Conservation (phyloP, 2,888 invertebrate genomes). For the Synanthedon andrenaeformis region DNA sequence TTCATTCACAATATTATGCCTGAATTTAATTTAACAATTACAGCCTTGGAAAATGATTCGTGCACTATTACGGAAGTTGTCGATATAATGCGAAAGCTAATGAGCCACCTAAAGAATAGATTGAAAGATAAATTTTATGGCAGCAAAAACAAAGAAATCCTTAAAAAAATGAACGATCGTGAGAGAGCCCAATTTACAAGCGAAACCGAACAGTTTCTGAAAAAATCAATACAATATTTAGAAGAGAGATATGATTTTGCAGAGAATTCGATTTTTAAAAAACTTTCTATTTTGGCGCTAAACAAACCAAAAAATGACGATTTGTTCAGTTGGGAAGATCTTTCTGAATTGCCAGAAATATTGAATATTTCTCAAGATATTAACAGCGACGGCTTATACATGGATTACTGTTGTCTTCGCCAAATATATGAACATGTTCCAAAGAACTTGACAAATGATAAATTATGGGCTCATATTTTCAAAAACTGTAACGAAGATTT, state of each 20-base stretch:
- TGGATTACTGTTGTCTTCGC: too few relatives aligned
- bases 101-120: constrained; percentile 1
- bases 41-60: constrained; percentile 1
- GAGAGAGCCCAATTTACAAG: background rate
- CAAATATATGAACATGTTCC: too few relatives aligned
- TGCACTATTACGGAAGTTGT: constrained; percentile 1
- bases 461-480: too few relatives aligned
- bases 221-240: constrained; percentile 2
- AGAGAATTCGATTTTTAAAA: constrained; percentile 1
- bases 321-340: constrained; percentile 1
- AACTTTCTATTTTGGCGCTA: background rate
- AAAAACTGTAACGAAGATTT: too few relatives aligned
- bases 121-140: constrained; percentile 1
- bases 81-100: constrained; percentile 1
- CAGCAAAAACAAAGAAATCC: background rate
- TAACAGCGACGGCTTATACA: too few relatives aligned
- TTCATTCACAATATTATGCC: constrained; percentile 3
- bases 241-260: constrained; percentile 2
- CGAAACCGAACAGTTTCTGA: constrained; percentile 1
- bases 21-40: background rate
- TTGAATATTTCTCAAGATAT: too few relatives aligned
- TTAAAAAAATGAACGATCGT: background rate
- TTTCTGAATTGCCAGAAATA: constrained; percentile 1
- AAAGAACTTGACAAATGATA: too few relatives aligned
- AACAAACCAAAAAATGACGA: background rate